Percentiles rank a stretch among this genome's conserved stretches.
phyloP scores from a whole-genome alignment of 2,888 invertebrate species.

The Acrobasis repandana region DNA sequence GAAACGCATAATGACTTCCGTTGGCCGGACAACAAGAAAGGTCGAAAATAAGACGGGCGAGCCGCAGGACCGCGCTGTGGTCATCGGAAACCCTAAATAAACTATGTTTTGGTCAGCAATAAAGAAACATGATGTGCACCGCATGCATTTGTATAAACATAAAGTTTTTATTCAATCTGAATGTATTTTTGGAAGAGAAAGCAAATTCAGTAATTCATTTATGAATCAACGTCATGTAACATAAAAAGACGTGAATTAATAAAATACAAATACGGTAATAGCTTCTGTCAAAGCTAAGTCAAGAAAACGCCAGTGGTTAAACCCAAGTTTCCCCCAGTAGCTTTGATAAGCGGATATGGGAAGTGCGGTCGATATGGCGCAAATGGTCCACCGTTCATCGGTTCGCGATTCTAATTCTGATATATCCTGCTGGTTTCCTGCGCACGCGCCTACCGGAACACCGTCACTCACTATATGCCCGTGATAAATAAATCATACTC shows the following conservation, averaged over 20 bases:
- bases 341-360: constrained; percentile 61
- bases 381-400: constrained; percentile 60
- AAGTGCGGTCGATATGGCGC: constrained; percentile 61
- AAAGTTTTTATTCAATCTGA: constrained; percentile 7
- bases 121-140: constrained; percentile 14
- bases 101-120: constrained; percentile 30
- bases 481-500: constrained; percentile 56
- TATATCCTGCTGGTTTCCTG: constrained; percentile 71
- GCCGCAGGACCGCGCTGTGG: constrained; percentile 25
- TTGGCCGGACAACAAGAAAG: constrained; percentile 65
- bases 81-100: constrained; percentile 30
- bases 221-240: not conserved
- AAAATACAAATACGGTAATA: constrained; percentile 18
- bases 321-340: constrained; percentile 36
- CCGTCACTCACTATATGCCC: constrained; percentile 48
- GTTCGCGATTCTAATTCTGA: constrained; percentile 72
- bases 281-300: constrained; percentile 27
- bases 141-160: constrained; percentile 7
- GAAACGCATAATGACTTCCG: constrained; percentile 82
- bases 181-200: not conserved
- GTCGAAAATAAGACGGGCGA: constrained; percentile 65
- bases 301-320: constrained; percentile 33
- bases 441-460: constrained; percentile 58
- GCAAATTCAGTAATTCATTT: not conserved
- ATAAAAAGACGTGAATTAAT: not conserved